These are phyloP conservation scores for Capitulum mitella DNA, from an alignment of 2,888 invertebrate species.

Conservation along the genomic window DNA sequence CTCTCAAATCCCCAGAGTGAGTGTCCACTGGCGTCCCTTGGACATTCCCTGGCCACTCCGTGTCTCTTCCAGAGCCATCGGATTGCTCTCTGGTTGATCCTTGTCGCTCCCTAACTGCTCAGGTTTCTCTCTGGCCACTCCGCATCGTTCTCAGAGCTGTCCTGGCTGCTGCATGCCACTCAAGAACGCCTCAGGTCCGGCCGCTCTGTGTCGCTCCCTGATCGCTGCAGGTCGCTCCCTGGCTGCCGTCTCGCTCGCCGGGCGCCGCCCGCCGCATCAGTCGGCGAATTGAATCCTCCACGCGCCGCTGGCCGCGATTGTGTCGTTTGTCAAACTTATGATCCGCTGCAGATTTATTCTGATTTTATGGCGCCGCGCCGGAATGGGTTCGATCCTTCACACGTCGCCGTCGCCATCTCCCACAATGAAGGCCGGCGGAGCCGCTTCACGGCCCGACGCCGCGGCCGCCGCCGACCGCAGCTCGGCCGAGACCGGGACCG, in stretches of 20 bases:
- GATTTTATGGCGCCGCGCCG: conserved; percentile 18
- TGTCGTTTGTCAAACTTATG: conserved; percentile 24
- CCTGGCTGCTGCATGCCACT: too few species aligned
- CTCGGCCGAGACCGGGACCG: not conserved
- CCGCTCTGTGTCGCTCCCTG: not conserved
- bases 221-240: not conserved
- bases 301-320: not conserved
- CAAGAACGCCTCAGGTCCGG: too few species aligned
- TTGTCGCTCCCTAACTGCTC: too few species aligned
- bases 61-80: too few species aligned
- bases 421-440: not conserved
- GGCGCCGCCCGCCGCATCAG: not conserved
- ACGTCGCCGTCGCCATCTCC: not conserved
- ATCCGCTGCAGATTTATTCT: conserved; percentile 16
- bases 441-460: not conserved
- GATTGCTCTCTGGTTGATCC: too few species aligned
- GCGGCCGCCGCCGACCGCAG: not conserved
- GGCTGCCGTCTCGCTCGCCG: not conserved
- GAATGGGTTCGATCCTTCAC: conserved; percentile 4
- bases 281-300: conserved; percentile 7
- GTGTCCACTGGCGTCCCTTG: too few species aligned
- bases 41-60: too few species aligned
- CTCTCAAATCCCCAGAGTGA: too few species aligned
- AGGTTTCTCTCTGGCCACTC: too few species aligned
- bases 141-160: too few species aligned